A percentile compares a stretch with the other conserved stretches of the same genome.
Conservation (phyloP, 2,888 invertebrate genomes). For the Prosapia bicincta region DNA sequence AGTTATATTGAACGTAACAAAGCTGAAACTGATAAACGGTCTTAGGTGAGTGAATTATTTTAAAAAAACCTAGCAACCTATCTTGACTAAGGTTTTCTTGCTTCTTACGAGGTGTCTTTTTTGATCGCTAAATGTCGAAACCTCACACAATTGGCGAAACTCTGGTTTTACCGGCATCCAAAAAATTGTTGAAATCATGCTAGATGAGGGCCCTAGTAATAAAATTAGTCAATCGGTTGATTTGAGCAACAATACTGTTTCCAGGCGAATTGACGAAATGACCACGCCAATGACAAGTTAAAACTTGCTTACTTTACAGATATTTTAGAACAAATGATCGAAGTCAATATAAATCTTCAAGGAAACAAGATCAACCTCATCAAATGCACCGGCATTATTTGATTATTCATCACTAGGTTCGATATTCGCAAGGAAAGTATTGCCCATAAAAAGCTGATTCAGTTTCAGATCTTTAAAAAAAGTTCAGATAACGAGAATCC, state of each 20-base stretch:
- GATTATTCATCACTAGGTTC: background rate
- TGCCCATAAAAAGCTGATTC: conserved; percentile 1
- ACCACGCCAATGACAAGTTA: too few species aligned
- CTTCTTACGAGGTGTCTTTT: background rate
- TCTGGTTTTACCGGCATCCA: background rate
- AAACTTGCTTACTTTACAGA: too few species aligned
- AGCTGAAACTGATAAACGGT: background rate
- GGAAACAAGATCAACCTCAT: background rate
- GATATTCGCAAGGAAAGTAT: background rate
- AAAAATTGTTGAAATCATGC: background rate
- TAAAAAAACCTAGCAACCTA: background rate
- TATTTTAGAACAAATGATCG: too few species aligned
- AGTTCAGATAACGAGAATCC: background rate
- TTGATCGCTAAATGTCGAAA: background rate
- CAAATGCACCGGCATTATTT: background rate
- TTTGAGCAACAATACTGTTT: conserved; percentile 12
- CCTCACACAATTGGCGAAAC: too few species aligned
- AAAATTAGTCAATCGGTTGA: background rate
- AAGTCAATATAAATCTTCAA: background rate
- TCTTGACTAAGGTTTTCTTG: too few species aligned
- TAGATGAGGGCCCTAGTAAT: background rate
- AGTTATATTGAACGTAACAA: too few species aligned
- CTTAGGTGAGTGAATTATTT: background rate
- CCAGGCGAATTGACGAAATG: conserved; percentile 12
- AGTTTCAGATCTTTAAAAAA: background rate